Evolutionary conservation across 2,113 vertebrate species (phyloP).

Genomic region (Jacana jacana): DNA sequence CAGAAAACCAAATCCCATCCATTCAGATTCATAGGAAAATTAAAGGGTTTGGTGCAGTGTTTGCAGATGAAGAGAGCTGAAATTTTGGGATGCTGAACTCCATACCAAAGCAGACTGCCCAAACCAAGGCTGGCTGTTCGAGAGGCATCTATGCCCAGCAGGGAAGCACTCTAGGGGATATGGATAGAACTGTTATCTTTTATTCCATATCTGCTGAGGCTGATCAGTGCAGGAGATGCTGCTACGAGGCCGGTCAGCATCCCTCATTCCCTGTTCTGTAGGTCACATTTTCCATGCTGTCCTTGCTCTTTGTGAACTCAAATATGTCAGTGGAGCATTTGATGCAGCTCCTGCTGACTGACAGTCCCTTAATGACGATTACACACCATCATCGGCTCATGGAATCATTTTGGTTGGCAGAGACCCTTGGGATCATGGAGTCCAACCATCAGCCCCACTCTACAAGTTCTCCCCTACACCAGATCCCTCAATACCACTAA

Average conservation of each 20-base stretch:
- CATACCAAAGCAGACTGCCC: neutral
- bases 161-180: neutral
- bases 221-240: accelerated
- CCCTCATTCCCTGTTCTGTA: neutral
- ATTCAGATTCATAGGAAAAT: neutral
- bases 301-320: neutral
- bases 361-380: neutral
- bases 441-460: too few species aligned
- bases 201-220: neutral
- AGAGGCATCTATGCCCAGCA: neutral
- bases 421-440: too few species aligned
- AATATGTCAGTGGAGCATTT: neutral
- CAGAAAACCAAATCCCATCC: neutral
- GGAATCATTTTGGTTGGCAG: too few species aligned
- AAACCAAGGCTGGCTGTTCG: accelerated
- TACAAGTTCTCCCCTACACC: too few species aligned
- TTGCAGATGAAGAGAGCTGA: neutral
- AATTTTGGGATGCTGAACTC: neutral
- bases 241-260: neutral
- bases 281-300: accelerated
- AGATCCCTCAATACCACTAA: too few species aligned
- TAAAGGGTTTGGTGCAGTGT: neutral
- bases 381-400: too few species aligned
- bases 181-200: too few species aligned
- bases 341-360: neutral